Percentiles rank a stretch among this genome's conserved stretches.
Evolutionary conservation across 2,113 vertebrate species (phyloP).

Genomic region (Willisornis vidua): DNA sequence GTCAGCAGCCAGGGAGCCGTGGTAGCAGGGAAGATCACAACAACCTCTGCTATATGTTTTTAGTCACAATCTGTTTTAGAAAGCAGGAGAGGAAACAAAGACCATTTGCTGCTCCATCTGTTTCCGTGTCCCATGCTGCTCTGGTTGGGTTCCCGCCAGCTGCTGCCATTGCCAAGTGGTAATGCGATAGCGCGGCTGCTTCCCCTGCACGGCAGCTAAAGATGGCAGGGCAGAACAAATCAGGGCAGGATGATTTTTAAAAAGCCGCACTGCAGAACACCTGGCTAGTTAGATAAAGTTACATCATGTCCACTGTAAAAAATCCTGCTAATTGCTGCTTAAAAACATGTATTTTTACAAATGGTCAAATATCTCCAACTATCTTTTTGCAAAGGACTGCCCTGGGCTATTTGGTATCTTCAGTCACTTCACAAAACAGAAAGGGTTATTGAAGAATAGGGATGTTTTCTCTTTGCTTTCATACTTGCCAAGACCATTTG

Average conservation of each 20-base stretch:
- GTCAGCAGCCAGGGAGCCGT: not conserved
- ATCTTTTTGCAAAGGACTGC: not conserved
- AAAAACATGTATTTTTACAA: not conserved
- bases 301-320: not conserved
- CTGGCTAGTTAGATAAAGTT: not conserved
- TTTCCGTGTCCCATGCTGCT: not conserved
- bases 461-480: not conserved
- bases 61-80: slow-evolving; percentile 11
- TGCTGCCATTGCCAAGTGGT: slow-evolving; percentile 8
- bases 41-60: not conserved
- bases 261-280: not conserved
- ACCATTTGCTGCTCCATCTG: slow-evolving; percentile 61
- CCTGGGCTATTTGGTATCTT: not conserved
- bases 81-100: slow-evolving; percentile 8
- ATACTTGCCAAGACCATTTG: not conserved
- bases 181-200: not conserved
- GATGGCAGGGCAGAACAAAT: not conserved
- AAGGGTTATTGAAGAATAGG: not conserved
- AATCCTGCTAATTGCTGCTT: not conserved
- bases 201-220: not conserved
- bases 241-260: not conserved
- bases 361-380: not conserved
- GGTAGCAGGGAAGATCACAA: not conserved
- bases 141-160: slow-evolving; percentile 27
- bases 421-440: not conserved